phyloP scores from a whole-genome alignment of 2,113 vertebrate species.

The Platanista minor region DNA sequence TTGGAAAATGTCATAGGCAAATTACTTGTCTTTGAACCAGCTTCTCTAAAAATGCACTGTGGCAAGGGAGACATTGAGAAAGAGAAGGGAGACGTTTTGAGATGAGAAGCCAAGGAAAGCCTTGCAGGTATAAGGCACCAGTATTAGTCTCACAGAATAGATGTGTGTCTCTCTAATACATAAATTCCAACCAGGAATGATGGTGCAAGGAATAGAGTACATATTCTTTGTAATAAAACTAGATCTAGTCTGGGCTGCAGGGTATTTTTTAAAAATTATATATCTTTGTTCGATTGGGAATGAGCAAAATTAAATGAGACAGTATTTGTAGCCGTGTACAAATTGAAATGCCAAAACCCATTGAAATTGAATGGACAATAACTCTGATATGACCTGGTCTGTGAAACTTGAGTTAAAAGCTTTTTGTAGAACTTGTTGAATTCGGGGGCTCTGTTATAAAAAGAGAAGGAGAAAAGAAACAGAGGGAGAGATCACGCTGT shows the following conservation, averaged over 20 bases:
- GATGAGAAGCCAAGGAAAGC: not conserved
- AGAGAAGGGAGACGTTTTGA: not conserved
- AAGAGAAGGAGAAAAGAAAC: not conserved
- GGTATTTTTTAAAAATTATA: not conserved
- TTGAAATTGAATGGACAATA: not conserved
- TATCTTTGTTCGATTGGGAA: not conserved
- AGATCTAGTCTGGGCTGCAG: not conserved
- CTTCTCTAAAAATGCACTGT: not conserved
- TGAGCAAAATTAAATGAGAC: not conserved
- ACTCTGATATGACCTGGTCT: not conserved
- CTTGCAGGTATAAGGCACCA: accelerated
- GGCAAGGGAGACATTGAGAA: not conserved
- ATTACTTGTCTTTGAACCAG: not conserved
- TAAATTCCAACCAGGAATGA: not conserved
- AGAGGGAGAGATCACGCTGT: not conserved
- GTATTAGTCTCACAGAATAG: accelerated
- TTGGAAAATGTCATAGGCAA: not conserved
- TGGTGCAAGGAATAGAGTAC: accelerated
- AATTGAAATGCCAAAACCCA: not conserved
- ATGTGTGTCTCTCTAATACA: too few species aligned
- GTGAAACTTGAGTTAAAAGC: not conserved
- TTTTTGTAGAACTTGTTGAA: not conserved
- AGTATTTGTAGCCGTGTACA: not conserved
- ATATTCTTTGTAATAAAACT: not conserved
- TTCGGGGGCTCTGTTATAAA: not conserved